Evolutionary conservation across 2,113 vertebrate species (phyloP).

Genomic region (Varanus salvator): DNA sequence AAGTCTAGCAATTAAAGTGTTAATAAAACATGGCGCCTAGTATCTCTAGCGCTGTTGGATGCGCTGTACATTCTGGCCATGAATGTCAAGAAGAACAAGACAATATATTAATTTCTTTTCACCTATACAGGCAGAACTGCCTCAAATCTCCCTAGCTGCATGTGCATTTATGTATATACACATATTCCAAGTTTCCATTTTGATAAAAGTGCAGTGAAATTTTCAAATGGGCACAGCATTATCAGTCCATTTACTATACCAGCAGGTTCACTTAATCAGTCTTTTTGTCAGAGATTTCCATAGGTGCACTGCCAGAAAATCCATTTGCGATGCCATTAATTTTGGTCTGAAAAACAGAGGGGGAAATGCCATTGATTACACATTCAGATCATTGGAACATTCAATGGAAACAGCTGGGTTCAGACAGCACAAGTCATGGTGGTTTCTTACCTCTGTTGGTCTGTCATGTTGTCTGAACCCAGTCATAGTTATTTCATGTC

Average conservation of each 20-base stretch:
- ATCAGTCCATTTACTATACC: constrained; percentile 57
- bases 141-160: constrained; percentile 35
- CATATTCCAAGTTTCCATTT: constrained; percentile 47
- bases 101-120: constrained; percentile 52
- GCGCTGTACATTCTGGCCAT: constrained; percentile 21
- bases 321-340: constrained; percentile 71
- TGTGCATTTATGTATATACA: constrained; percentile 2
- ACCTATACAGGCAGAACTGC: constrained; percentile 55
- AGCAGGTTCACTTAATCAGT: constrained; percentile 69
- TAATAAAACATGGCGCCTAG: constrained; percentile 13
- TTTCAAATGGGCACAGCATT: constrained; percentile 54
- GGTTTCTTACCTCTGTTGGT: too few species aligned
- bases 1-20: background rate
- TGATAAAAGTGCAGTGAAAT: constrained; percentile 63
- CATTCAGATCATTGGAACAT: background rate
- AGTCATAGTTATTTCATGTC: too few species aligned
- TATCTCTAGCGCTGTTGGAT: constrained; percentile 38
- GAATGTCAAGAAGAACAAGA: constrained; percentile 38
- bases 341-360: constrained; percentile 67
- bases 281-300: constrained; percentile 81
- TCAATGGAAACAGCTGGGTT: background rate
- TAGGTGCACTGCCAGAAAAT: constrained; percentile 63
- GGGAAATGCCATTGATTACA: constrained; percentile 12
- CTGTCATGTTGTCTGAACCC: too few species aligned
- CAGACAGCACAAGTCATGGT: too few species aligned